Percentiles rank a stretch among this genome's conserved stretches.
phyloP scores from a whole-genome alignment of 2,888 invertebrate genomes.

The Drymonia ruficornis region DNA sequence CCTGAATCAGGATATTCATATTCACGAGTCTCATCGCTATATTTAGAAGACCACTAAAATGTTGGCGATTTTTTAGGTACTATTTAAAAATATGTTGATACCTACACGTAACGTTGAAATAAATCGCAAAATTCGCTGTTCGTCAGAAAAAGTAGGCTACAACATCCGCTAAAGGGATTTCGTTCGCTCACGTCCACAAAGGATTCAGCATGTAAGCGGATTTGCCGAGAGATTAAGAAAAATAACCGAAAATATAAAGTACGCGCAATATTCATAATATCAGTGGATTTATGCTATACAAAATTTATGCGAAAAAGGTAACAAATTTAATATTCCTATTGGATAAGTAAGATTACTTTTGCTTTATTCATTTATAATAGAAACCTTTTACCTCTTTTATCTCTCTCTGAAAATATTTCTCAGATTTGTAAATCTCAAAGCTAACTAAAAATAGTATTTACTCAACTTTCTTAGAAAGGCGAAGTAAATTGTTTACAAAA shows the following conservation, averaged over 20 bases:
- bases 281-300: slow-evolving; percentile 36
- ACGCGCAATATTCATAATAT: slow-evolving; percentile 42
- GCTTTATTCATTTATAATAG: slow-evolving; percentile 9
- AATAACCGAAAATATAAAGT: slow-evolving; percentile 54
- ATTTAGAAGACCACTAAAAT: no score
- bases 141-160: slow-evolving; percentile 20
- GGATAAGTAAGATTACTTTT: slow-evolving; percentile 44
- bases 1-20: no score
- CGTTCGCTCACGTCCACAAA: slow-evolving; percentile 58
- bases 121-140: slow-evolving; percentile 8
- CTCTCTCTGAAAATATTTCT: not conserved
- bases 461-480: not conserved
- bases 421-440: not conserved
- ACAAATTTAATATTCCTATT: slow-evolving; percentile 43
- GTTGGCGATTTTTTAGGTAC: no score
- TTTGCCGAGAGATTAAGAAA: slow-evolving; percentile 62
- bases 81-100: no score
- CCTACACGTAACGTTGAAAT: not conserved
- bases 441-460: not conserved
- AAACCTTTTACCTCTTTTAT: not conserved
- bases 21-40: no score
- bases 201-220: slow-evolving; percentile 61
- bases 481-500: not conserved
- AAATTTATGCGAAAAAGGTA: slow-evolving; percentile 27
- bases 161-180: slow-evolving; percentile 49